phyloP scores from a whole-genome alignment of 2,888 invertebrate species.

The Athalia rosae region DNA sequence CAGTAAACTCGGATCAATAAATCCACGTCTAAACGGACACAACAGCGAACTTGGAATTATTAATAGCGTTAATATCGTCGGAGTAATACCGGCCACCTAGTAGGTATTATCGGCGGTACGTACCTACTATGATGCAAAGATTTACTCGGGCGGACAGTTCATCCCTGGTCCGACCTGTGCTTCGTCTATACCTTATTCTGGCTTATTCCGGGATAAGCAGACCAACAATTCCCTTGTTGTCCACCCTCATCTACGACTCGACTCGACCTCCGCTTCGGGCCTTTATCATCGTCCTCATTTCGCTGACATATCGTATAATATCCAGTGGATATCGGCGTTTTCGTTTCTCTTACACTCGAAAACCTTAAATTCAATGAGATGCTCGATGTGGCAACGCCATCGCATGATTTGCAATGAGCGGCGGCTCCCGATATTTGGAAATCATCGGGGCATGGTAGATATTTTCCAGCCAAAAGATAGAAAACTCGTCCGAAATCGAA shows the following conservation, averaged over 20 bases:
- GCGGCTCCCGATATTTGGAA: no score
- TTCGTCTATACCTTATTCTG: constrained; percentile 2
- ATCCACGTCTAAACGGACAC: constrained; percentile 47
- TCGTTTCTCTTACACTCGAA: not conserved
- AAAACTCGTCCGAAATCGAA: not conserved
- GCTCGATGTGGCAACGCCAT: not conserved
- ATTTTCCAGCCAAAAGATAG: no score
- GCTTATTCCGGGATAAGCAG: constrained; percentile 14
- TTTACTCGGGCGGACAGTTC: constrained; percentile 26
- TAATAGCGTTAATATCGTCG: constrained; percentile 47
- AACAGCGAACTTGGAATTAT: constrained; percentile 45
- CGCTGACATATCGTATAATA: not conserved
- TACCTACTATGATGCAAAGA: constrained; percentile 14
- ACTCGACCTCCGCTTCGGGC: not conserved
- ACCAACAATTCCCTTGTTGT: constrained; percentile 11
- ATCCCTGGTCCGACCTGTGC: constrained; percentile 20
- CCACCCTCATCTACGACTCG: constrained; percentile 1
- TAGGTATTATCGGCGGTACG: constrained; percentile 19
- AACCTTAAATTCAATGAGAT: not conserved
- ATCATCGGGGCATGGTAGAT: no score
- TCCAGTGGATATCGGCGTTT: not conserved
- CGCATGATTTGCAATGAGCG: no score
- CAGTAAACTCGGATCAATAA: constrained; percentile 46
- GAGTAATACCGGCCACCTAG: constrained; percentile 42
- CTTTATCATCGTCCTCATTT: constrained; percentile 1